Evolutionary conservation across 2,888 invertebrate genomes (phyloP), one percentile per base, ranked within the genome.

Genomic region (Synergus japonicus): DNA sequence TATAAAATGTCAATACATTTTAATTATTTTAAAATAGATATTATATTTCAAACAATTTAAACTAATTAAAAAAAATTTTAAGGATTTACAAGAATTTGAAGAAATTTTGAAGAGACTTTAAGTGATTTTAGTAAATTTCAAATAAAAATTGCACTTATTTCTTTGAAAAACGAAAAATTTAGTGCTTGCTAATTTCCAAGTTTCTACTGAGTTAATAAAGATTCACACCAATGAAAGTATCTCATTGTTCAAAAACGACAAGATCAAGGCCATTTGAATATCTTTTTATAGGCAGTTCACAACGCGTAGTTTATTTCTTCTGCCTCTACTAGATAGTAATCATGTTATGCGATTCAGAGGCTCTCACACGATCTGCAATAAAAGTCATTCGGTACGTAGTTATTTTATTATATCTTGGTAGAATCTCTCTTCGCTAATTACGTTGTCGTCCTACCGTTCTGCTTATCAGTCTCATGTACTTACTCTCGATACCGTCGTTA

Each of bases 351-450:
- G 73, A 73, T 54, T 54, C 73, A 37, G n/a, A 67, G 73, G 1
- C 54, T 54, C 73, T 73, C 73, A 73, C 54, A 73, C 73, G 73
- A 73, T 73, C 73, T 54, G 18, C 54, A 73, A 73, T 73, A 73
- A 73, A 73, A 73, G 79, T 78, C 83, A 78, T 82, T 83, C 77
- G 82, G 80, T 82, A 79, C 80, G 78, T 73, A 77, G 76, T 77
- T 80, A 82, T 83, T 82, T 82, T 82, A 81, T 80, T 78, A 81
- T 83, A 81, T 83, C 46, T 37, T 37, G 49, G 15, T 49, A 13
- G 79, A 73, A 81, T 83, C 82, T 78, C 73, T 78, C 78, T 76
- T 77, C 63, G 60, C 76, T 79, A 80, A 78, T 79, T 82, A 64
- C 77, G 69, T 43, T 80, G 79, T 78, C 77, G 69, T 81, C 78